A percentile compares a stretch with the other conserved stretches of the same genome.
Conservation (phyloP, 2,113 vertebrate species). For the mouse (Mus musculus) region DNA sequence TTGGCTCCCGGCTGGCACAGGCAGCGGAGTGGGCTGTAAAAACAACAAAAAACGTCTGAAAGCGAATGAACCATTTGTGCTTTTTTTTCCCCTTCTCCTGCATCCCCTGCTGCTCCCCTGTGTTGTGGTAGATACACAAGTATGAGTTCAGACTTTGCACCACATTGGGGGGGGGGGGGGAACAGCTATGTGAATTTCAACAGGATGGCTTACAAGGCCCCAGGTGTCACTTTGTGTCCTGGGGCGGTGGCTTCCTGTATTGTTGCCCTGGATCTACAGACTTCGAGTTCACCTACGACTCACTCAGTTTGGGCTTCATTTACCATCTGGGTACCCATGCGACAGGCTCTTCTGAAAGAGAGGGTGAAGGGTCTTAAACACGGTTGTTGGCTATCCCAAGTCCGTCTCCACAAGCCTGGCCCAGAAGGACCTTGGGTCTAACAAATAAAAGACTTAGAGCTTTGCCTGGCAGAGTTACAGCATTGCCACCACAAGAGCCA, state of each 20-base stretch:
- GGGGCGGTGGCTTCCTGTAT: slow-evolving; percentile 86
- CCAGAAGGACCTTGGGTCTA: slow-evolving; percentile 26
- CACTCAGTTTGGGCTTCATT: slow-evolving; percentile 85
- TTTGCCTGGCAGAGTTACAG: slow-evolving; percentile 62
- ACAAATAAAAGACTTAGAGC: slow-evolving; percentile 65
- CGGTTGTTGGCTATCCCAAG: slow-evolving; percentile 80
- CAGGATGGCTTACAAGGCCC: slow-evolving; percentile 89
- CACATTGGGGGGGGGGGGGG: slow-evolving; percentile 77
- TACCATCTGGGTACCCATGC: slow-evolving; percentile 70
- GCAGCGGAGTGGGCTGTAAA: slow-evolving; percentile 86
- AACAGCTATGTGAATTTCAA: slow-evolving; percentile 83
- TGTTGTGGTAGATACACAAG: slow-evolving; percentile 84
- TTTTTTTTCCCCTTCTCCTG: neutral
- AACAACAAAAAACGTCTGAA: slow-evolving; percentile 74
- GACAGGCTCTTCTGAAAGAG: slow-evolving; percentile 81
- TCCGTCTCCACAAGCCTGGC: slow-evolving; percentile 33
- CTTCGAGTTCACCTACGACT: slow-evolving; percentile 69
- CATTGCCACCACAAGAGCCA: neutral
- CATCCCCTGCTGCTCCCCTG: slow-evolving; percentile 8
- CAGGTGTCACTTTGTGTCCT: slow-evolving; percentile 90
- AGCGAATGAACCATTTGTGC: slow-evolving; percentile 87
- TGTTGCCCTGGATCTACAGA: slow-evolving; percentile 85
- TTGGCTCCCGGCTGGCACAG: slow-evolving; percentile 89
- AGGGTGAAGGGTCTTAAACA: slow-evolving; percentile 79
- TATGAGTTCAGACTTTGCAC: slow-evolving; percentile 85